Evolutionary conservation across 2,888 invertebrate genomes (phyloP), one percentile per base, ranked within the genome.

Genomic region (Drosophila crucigera): DNA sequence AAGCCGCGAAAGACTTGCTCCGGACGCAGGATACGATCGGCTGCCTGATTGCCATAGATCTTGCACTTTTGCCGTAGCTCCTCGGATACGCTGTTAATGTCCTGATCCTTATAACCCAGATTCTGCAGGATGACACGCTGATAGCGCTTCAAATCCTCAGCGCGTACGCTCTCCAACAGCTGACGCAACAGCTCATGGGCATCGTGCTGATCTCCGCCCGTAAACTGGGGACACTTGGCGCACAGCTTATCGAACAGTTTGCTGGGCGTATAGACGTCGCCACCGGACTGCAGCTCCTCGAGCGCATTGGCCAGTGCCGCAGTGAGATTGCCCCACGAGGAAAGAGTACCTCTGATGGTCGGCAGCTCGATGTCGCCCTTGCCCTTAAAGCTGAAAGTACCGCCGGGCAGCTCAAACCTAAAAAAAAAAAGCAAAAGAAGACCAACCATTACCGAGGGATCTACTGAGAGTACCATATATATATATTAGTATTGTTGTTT

Each of bases 1-100:
- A 97, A 96, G 0, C 99, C 99, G 35, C 98, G 96, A 94, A 99
- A 99, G 61, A 99, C 96, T 94, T 97, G 96, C 93, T 99, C 99
- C 0, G 97, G 96, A 56, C 96, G 95, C 37, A 97, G 94, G 91
- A 96, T 95, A 72, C 96, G 95, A 80, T 97, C 96, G 0, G 95
- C 95, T 0, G 97, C 97, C 93, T 97, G 97, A 85, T 96, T 96
- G 7, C 97, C 97, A 87, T 97, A 97, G 89, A 96, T 96, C 94
- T 97, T 98, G 62, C 97, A 95, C 91, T 96, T 96, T 83, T 95
- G 95, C 86, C 96, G 96, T 78, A 96, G 94, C 74, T 96, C 96
- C 0, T 96, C 96, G 80, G 97, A 96, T 3, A 97, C 96, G 75
- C 95, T 95, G n/a, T 96, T 95, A 0, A 96, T 96, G 89, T 97